phyloP scores from a whole-genome alignment of 2,797 vertebrate genomes.

The Cygnus olor region DNA sequence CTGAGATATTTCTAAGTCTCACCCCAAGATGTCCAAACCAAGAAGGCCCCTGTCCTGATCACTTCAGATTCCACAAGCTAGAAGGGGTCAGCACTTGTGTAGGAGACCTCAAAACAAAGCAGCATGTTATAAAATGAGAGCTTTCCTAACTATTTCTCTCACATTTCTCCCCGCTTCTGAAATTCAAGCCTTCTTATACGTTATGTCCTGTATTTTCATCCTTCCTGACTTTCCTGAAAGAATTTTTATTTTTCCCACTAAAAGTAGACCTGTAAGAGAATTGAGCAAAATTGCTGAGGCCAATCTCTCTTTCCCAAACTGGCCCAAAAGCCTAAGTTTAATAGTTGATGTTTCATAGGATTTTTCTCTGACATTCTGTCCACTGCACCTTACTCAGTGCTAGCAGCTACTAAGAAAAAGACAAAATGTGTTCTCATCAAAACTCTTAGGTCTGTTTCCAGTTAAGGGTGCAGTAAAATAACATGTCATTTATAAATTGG shows the following conservation, averaged over 20 bases:
- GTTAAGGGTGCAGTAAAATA: slow-evolving; percentile 65
- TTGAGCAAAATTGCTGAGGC: not conserved
- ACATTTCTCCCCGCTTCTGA: not conserved
- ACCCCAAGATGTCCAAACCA: not conserved
- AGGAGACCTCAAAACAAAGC: not conserved
- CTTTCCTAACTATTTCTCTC: not conserved
- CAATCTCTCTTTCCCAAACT: not conserved
- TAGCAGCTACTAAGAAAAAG: slow-evolving; percentile 11
- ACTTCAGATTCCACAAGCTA: not conserved
- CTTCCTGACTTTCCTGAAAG: not conserved
- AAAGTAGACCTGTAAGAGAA: slow-evolving; percentile 22
- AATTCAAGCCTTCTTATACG: not conserved
- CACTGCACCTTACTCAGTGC: slow-evolving; percentile 1
- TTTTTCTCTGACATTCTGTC: not conserved
- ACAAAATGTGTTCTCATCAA: slow-evolving; percentile 20
- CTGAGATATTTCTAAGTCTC: not conserved
- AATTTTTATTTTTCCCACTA: not conserved
- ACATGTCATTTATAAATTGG: slow-evolving; percentile 54
- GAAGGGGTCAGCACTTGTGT: not conserved
- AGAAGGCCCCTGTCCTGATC: not conserved
- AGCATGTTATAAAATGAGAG: not conserved
- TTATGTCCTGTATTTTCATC: not conserved
- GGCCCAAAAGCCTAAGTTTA: not conserved
- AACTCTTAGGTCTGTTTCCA: slow-evolving; percentile 60
- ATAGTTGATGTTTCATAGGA: not conserved